A percentile compares a stretch with the other conserved stretches of the same genome.
These are phyloP conservation scores for Heteractis magnifica DNA, from an alignment of 92 coral and sea anemone species.

Conservation along the genomic window DNA sequence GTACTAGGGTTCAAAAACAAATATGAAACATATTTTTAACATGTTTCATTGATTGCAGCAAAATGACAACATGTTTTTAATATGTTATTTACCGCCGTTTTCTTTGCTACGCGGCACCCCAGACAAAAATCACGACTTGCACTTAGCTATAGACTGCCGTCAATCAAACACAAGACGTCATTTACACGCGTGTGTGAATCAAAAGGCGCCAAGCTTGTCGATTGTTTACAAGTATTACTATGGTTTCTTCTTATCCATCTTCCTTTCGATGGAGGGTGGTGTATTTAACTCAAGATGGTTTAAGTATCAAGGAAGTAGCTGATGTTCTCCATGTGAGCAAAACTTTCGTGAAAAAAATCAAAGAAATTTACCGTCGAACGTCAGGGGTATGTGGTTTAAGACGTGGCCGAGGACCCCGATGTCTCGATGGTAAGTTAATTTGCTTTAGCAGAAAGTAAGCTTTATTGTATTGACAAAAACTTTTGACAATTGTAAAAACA, in stretches of 20 bases:
- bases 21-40: too few relatives aligned
- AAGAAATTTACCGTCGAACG: slow-evolving; percentile 4
- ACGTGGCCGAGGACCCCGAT: background rate
- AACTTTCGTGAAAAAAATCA: slow-evolving; percentile 20
- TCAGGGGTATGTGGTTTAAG: background rate
- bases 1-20: too few relatives aligned
- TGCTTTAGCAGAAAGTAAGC: background rate
- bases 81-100: too few relatives aligned
- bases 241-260: background rate
- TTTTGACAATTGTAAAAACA: background rate
- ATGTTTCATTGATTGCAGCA: too few relatives aligned
- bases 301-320: background rate
- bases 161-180: background rate
- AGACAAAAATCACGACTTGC: too few relatives aligned
- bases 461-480: background rate
- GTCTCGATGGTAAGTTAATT: background rate
- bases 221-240: background rate
- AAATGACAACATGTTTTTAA: too few relatives aligned
- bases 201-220: background rate
- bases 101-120: too few relatives aligned
- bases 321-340: slow-evolving; percentile 12
- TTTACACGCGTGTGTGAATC: background rate
- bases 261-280: slow-evolving; percentile 2
- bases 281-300: background rate
- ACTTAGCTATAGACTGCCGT: background rate